Conservation (phyloP, 2,888 invertebrate genomes). For the Pammene fasciana region DNA sequence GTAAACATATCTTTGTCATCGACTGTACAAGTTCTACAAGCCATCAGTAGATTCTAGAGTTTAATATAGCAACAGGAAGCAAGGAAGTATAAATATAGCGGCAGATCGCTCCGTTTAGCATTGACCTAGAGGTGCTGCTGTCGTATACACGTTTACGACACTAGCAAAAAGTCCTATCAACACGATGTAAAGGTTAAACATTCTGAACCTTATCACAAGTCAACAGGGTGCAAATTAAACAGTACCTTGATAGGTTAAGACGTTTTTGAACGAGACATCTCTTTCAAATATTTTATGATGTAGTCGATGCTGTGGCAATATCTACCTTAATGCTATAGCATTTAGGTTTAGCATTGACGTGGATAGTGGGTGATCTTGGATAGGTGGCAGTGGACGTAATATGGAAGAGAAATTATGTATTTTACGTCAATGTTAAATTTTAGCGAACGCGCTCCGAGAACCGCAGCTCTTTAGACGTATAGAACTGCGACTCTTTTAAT, state of each 20-base stretch:
- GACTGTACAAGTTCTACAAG: background rate
- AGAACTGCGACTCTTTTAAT: too few species aligned
- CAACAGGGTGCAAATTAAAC: background rate
- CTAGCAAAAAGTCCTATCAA: background rate
- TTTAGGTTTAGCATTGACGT: background rate
- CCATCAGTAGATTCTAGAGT: background rate
- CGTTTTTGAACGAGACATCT: background rate
- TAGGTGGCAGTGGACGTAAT: background rate
- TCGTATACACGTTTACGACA: background rate
- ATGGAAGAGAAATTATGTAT: background rate
- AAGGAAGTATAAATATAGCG: conserved; percentile 33
- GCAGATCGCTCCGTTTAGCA: conserved; percentile 16
- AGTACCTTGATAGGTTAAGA: background rate
- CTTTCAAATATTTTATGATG: background rate
- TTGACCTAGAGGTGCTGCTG: conserved; percentile 29
- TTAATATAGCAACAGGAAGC: conserved; percentile 29
- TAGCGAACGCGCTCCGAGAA: too few species aligned
- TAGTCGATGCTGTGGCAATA: background rate
- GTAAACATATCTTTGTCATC: too few species aligned
- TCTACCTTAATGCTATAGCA: background rate
- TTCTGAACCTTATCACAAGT: background rate
- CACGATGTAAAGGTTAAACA: background rate
- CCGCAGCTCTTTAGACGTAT: too few species aligned
- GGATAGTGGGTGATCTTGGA: background rate
- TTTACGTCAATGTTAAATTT: too few species aligned